Evolutionary conservation across 2,888 invertebrate genomes (phyloP).

Genomic region (Brachylomia viminalis): DNA sequence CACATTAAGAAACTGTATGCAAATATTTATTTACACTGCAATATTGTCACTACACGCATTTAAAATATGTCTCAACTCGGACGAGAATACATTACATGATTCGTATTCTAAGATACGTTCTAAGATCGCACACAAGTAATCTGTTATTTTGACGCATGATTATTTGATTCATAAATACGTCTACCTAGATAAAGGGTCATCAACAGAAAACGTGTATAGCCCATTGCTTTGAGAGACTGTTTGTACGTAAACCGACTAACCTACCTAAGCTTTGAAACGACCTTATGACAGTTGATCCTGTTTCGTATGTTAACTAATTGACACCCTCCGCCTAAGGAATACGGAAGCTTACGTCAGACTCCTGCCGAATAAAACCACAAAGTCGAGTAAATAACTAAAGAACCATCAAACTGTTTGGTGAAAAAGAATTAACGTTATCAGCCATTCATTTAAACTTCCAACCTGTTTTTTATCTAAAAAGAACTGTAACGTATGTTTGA

Average conservation of each 20-base stretch:
- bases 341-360: neutral
- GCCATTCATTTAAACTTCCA: neutral
- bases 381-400: neutral
- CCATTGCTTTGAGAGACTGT: neutral
- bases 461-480: conserved; percentile 16
- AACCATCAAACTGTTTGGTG: neutral
- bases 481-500: conserved; percentile 18
- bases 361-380: neutral
- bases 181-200: neutral
- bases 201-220: neutral
- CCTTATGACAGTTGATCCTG: conserved; percentile 8
- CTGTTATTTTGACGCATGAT: neutral
- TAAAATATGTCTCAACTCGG: no score
- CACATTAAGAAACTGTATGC: conserved; percentile 1
- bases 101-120: no score
- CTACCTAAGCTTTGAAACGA: conserved; percentile 11
- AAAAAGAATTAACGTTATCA: neutral
- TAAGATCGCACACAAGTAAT: neutral
- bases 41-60: neutral
- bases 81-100: no score
- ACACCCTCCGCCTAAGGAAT: conserved; percentile 5
- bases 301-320: conserved; percentile 2
- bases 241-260: neutral
- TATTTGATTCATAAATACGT: neutral
- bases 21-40: neutral